phyloP scores from a whole-genome alignment of 2,113 vertebrate genomes.

The Paramormyrops kingsleyae region DNA sequence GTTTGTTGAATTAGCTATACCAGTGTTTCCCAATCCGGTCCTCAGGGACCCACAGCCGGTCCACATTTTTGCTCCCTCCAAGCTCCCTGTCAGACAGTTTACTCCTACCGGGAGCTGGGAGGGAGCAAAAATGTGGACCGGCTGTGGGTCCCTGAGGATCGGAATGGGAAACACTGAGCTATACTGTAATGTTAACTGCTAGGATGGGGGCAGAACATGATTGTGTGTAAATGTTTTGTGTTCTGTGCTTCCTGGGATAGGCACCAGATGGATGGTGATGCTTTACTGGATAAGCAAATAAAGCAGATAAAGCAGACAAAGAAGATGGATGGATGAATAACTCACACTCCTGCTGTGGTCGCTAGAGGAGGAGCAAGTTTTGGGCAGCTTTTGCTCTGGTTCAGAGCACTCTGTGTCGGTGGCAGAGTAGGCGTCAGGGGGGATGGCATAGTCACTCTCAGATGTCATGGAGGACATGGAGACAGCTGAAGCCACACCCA shows the following conservation, averaged over 20 bases:
- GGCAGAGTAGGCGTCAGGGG: slow-evolving; percentile 86
- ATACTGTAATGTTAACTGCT: background rate
- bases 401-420: slow-evolving; percentile 85
- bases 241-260: background rate
- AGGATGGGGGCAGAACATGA: background rate
- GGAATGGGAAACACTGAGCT: background rate
- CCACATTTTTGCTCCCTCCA: background rate
- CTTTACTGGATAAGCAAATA: background rate
- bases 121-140: background rate
- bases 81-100: background rate
- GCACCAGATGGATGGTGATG: background rate
- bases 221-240: background rate
- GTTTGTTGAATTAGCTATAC: background rate
- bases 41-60: background rate
- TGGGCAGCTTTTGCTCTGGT: slow-evolving; percentile 87
- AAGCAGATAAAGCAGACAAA: background rate
- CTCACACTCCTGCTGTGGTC: slow-evolving; percentile 86
- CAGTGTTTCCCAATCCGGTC: background rate
- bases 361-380: slow-evolving; percentile 75
- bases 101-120: background rate
- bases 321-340: background rate
- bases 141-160: background rate
- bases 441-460: slow-evolving; percentile 95
- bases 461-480: slow-evolving; percentile 89
- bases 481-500: slow-evolving; percentile 61